phyloP scores from a whole-genome alignment of 2,113 vertebrate genomes.

The Antigone vipio region DNA sequence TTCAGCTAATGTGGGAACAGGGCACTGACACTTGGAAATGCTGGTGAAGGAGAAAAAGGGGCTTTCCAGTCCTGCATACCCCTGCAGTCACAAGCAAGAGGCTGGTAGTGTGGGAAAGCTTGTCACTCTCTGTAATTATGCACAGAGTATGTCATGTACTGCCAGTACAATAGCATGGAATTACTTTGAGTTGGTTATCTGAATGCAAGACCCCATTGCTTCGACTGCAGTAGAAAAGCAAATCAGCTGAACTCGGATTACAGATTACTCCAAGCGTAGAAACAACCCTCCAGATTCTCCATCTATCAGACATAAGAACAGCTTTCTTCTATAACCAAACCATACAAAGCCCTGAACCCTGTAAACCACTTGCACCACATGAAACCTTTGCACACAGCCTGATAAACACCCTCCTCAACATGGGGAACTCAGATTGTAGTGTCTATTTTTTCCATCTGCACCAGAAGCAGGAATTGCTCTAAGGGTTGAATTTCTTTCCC shows the following conservation, averaged over 20 bases:
- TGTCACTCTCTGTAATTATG: background rate
- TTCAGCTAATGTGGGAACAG: background rate
- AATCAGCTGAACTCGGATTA: background rate
- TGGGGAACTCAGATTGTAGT: background rate
- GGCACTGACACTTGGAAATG: background rate
- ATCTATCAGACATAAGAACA: background rate
- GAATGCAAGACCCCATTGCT: background rate
- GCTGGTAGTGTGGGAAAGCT: background rate
- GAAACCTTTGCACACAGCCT: background rate
- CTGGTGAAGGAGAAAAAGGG: background rate
- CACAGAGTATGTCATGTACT: background rate
- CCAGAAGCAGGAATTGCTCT: background rate
- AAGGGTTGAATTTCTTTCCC: background rate
- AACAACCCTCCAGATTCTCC: background rate
- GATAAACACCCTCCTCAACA: background rate
- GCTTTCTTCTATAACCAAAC: background rate
- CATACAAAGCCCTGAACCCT: background rate
- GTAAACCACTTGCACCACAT: background rate
- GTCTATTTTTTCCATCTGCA: background rate
- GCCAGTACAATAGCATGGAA: background rate
- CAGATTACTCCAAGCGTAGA: background rate
- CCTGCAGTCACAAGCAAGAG: background rate
- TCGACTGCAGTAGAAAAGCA: background rate
- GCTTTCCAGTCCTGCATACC: background rate
- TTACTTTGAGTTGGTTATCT: background rate